These are phyloP conservation scores for Aspidapion aeneum DNA, from an alignment of 2,888 invertebrate genomes.

Conservation along the genomic window DNA sequence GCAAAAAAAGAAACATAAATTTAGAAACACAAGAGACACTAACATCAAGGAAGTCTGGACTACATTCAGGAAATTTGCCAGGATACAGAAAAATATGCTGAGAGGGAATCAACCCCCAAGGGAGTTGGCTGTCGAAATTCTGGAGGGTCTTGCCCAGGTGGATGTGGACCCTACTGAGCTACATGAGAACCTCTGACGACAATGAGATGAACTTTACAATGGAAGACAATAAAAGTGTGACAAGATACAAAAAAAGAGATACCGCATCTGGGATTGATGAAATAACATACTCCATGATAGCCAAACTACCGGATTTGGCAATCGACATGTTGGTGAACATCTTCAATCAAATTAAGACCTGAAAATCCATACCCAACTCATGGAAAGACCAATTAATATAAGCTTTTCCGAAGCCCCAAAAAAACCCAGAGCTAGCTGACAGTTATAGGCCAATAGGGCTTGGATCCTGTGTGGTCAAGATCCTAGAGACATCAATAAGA, in stretches of 20 bases:
- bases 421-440: background rate
- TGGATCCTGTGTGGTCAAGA: constrained; percentile 4
- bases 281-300: background rate
- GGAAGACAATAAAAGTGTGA: background rate
- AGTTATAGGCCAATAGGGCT: background rate
- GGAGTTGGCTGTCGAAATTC: background rate
- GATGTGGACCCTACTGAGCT: background rate
- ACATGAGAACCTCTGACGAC: background rate
- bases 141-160: background rate
- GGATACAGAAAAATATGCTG: background rate
- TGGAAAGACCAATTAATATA: background rate
- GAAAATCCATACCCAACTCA: background rate
- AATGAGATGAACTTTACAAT: background rate
- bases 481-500: background rate
- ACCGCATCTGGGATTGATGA: background rate
- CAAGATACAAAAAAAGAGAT: background rate
- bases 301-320: background rate
- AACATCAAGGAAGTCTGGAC: background rate
- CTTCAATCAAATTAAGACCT: background rate
- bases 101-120: background rate
- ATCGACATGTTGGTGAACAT: background rate
- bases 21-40: background rate
- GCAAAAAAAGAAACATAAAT: background rate
- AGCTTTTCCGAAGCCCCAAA: background rate
- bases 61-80: background rate